A percentile compares a stretch with the other conserved stretches of the same genome.
phyloP scores from a whole-genome alignment of 2,113 vertebrate genomes.

The Solea solea region DNA sequence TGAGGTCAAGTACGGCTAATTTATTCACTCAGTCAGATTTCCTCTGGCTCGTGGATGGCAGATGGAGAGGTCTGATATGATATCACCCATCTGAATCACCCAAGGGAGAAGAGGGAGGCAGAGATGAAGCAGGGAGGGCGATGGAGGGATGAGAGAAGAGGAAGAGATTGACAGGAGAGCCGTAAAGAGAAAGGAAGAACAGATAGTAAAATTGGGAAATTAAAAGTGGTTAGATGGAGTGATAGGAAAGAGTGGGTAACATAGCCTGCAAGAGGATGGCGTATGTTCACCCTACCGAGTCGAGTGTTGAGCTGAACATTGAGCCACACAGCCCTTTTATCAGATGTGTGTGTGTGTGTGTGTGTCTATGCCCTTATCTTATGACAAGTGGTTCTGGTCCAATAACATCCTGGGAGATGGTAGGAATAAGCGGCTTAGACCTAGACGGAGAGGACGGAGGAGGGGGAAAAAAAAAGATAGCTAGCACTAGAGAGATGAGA shows the following conservation, averaged over 20 bases:
- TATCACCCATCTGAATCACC: constrained; percentile 82
- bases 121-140: constrained; percentile 36
- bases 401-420: constrained; percentile 79
- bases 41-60: constrained; percentile 78
- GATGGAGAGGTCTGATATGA: constrained; percentile 83
- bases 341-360: constrained; percentile 67
- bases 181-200: constrained; percentile 54
- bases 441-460: constrained; percentile 68
- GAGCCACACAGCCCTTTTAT: constrained; percentile 74
- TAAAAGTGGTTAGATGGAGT: constrained; percentile 69
- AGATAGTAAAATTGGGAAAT: constrained; percentile 66
- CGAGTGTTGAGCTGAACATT: constrained; percentile 64
- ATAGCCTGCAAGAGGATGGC: constrained; percentile 42
- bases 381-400: constrained; percentile 83
- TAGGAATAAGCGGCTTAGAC: constrained; percentile 79
- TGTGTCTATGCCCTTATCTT: constrained; percentile 79
- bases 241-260: constrained; percentile 48
- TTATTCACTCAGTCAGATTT: constrained; percentile 88
- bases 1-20: constrained; percentile 84
- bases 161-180: constrained; percentile 66
- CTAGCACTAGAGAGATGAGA: constrained; percentile 63
- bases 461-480: constrained; percentile 64
- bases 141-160: constrained; percentile 60
- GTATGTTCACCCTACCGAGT: constrained; percentile 53
- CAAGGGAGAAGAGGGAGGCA: constrained; percentile 56